phyloP scores from a whole-genome alignment of 2,888 invertebrate species.

The Pseudoips prasinana region DNA sequence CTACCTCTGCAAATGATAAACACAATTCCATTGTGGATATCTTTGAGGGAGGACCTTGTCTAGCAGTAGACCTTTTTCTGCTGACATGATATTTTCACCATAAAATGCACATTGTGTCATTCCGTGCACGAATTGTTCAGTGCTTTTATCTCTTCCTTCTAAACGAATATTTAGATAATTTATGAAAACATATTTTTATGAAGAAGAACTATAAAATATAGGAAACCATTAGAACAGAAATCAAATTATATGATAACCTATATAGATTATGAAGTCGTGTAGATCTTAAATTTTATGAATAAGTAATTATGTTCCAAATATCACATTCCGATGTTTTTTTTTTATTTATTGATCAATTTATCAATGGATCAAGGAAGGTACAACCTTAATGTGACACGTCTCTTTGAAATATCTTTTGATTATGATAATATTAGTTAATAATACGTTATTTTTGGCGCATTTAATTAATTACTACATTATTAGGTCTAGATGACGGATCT shows the following conservation, averaged over 20 bases:
- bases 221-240: constrained; percentile 15
- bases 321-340: constrained; percentile 28
- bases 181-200: too few species aligned
- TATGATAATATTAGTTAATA: constrained; percentile 22
- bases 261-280: constrained; percentile 27
- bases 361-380: constrained; percentile 36
- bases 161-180: too few species aligned
- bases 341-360: constrained; percentile 25
- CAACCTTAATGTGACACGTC: constrained; percentile 27
- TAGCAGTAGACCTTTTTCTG: too few species aligned
- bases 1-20: too few species aligned
- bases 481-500: constrained; percentile 6
- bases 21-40: too few species aligned
- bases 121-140: too few species aligned
- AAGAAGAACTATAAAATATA: too few species aligned
- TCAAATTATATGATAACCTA: constrained; percentile 4
- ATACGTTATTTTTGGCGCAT: constrained; percentile 23
- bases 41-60: too few species aligned
- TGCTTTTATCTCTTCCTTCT: too few species aligned
- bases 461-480: constrained; percentile 23
- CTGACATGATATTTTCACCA: too few species aligned
- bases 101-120: too few species aligned
- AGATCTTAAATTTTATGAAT: constrained; percentile 18
- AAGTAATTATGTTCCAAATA: constrained; percentile 34
- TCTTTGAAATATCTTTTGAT: constrained; percentile 15